These are phyloP conservation scores for Thecocarcelia acutangulata DNA, from an alignment of 2,888 invertebrate genomes.

Conservation along the genomic window DNA sequence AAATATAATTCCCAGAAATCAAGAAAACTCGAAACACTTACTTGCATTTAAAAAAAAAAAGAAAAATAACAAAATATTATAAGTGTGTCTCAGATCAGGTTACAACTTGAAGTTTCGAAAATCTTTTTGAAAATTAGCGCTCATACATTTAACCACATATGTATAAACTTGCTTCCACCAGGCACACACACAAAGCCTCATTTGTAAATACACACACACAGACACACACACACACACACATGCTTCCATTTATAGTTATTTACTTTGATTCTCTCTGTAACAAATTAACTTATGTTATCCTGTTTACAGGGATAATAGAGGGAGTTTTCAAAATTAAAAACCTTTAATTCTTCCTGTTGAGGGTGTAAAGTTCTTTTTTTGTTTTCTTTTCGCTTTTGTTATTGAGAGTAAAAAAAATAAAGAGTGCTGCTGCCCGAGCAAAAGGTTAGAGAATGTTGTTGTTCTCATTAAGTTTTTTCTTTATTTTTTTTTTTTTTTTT, in stretches of 20 bases:
- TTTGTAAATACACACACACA: background rate
- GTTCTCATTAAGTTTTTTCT: constrained; percentile 49
- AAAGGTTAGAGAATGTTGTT: constrained; percentile 60
- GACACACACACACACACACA: background rate
- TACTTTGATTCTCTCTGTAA: constrained; percentile 69
- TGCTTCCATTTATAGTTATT: constrained; percentile 43
- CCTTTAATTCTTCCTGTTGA: constrained; percentile 50
- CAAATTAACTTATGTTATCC: constrained; percentile 72
- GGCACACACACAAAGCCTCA: background rate
- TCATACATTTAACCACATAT: constrained; percentile 27
- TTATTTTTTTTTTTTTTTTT: constrained; percentile 27
- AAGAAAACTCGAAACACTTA: constrained; percentile 67
- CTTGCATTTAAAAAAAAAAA: constrained; percentile 27
- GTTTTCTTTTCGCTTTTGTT: constrained; percentile 17
- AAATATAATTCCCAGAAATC: constrained; percentile 67
- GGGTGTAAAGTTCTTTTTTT: constrained; percentile 52
- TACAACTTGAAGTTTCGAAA: constrained; percentile 40
- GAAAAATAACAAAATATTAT: constrained; percentile 45
- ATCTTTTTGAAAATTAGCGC: constrained; percentile 68
- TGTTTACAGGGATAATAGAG: constrained; percentile 63
- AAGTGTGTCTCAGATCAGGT: constrained; percentile 67
- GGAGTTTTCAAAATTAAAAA: constrained; percentile 29
- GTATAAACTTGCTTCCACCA: too few species aligned
- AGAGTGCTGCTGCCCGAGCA: constrained; percentile 30
- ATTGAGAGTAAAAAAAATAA: background rate